phyloP scores from a whole-genome alignment of 2,797 vertebrate species.

The Glossophaga mutica region DNA sequence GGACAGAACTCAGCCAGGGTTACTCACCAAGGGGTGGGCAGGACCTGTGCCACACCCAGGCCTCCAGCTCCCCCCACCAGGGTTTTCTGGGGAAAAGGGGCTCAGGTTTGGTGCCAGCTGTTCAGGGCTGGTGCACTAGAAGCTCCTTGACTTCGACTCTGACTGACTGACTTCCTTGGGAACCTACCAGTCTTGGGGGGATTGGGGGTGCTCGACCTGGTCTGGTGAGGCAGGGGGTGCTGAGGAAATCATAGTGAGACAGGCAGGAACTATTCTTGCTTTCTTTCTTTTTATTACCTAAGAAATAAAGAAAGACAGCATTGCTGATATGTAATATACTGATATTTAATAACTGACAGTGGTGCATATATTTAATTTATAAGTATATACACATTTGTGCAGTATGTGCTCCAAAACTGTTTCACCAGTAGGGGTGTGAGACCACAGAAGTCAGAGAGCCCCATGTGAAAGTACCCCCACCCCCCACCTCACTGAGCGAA shows the following conservation, averaged over 20 bases:
- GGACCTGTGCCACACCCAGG: neutral
- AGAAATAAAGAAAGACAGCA: neutral
- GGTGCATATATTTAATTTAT: neutral
- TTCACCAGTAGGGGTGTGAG: neutral
- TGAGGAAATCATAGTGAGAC: neutral
- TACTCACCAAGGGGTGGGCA: neutral
- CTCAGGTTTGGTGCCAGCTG: neutral
- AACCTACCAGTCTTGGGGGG: neutral
- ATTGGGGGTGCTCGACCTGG: neutral
- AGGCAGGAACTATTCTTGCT: neutral
- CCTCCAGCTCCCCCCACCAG: neutral
- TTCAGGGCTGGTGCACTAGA: neutral
- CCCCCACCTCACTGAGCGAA: accelerated
- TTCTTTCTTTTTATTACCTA: neutral
- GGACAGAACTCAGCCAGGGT: neutral
- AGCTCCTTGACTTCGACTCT: neutral
- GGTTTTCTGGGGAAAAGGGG: neutral
- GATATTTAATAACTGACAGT: neutral
- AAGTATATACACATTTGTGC: neutral
- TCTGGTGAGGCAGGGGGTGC: accelerated
- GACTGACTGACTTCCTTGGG: neutral
- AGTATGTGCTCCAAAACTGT: neutral
- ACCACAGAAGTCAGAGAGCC: neutral
- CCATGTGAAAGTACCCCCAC: neutral
- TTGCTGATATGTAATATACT: neutral